Percentiles rank a stretch among this genome's conserved stretches.
Conservation (phyloP, 2,888 invertebrate genomes). For the Xestia sexstrigata region DNA sequence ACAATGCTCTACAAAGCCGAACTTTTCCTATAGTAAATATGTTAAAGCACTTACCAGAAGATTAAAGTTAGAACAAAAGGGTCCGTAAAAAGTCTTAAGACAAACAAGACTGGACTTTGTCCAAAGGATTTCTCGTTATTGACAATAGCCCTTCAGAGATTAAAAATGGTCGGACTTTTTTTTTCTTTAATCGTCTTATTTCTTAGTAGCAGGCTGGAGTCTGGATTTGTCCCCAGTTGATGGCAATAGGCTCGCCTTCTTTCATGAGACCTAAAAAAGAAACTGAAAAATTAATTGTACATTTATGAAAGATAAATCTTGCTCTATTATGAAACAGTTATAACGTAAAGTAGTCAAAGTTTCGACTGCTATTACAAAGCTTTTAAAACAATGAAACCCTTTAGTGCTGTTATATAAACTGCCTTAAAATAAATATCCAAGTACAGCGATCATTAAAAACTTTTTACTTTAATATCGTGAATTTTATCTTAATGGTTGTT, state of each 20-base stretch:
- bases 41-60: background rate
- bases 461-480: background rate
- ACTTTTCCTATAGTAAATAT: background rate
- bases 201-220: background rate
- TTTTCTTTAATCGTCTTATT: background rate
- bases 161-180: background rate
- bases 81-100: conserved; percentile 10
- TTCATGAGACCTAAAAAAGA: background rate
- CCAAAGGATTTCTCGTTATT: conserved; percentile 13
- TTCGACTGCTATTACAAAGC: background rate
- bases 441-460: background rate
- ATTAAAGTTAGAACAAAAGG: conserved; percentile 23
- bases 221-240: background rate
- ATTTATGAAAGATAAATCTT: background rate
- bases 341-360: background rate
- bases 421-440: background rate
- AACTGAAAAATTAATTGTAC: no score
- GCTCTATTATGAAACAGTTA: background rate
- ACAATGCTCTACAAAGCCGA: background rate
- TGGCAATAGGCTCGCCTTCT: background rate
- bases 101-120: conserved; percentile 33
- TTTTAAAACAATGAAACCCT: conserved; percentile 2
- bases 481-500: background rate
- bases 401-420: background rate
- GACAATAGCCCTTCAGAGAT: background rate